phyloP scores from a whole-genome alignment of 2,797 vertebrate genomes.

The Limnodromus scolopaceus region DNA sequence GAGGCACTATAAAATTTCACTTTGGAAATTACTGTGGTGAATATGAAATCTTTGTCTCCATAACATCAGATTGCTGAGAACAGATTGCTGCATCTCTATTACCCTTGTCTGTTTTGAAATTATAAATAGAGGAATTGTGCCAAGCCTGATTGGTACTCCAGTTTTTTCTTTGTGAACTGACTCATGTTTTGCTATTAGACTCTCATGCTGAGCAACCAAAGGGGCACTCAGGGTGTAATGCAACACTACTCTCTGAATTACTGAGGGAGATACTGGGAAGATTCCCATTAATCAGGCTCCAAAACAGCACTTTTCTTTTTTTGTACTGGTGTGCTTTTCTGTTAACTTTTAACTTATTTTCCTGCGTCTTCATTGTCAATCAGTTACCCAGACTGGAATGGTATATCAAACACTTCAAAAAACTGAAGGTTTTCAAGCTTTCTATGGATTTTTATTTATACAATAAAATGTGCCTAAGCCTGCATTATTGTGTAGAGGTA shows the following conservation, averaged over 20 bases:
- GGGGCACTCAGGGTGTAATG: not conserved
- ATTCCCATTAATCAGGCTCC: constrained; percentile 9
- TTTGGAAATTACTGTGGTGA: not conserved
- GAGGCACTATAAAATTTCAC: not conserved
- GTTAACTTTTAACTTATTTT: not conserved
- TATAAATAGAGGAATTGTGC: not conserved
- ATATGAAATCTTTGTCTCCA: not conserved
- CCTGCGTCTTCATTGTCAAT: not conserved
- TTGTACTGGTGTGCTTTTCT: not conserved
- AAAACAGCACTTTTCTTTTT: not conserved
- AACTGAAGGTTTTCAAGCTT: not conserved
- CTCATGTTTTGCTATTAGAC: not conserved
- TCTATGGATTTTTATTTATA: not conserved
- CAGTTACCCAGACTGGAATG: not conserved
- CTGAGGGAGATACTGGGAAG: not conserved
- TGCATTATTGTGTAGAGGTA: not conserved
- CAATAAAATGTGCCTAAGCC: not conserved
- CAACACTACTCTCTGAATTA: constrained; percentile 8
- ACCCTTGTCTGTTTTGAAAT: not conserved
- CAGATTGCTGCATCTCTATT: not conserved
- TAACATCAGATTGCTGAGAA: not conserved
- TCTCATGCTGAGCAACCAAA: not conserved
- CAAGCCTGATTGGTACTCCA: not conserved
- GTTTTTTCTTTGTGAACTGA: not conserved
- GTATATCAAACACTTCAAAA: not conserved